Conservation (phyloP, 2,113 vertebrate genomes). For the Anas platyrhynchos region DNA sequence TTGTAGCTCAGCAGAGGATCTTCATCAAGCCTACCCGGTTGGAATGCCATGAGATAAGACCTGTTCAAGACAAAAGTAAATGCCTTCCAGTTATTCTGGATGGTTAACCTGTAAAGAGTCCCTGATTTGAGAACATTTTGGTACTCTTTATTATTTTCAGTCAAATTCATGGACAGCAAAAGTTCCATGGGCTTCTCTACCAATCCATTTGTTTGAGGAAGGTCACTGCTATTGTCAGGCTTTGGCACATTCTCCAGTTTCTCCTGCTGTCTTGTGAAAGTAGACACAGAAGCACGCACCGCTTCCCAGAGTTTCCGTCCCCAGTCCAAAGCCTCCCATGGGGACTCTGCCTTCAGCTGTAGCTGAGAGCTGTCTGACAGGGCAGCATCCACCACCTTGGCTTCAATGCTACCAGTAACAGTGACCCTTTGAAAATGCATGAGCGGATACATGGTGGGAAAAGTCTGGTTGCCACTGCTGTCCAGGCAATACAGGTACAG, state of each 20-base stretch:
- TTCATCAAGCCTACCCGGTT: conserved; percentile 84
- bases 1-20: conserved; percentile 87
- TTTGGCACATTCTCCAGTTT: conserved; percentile 65
- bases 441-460: conserved; percentile 86
- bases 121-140: conserved; percentile 89
- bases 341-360: conserved; percentile 87
- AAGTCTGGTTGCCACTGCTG: conserved; percentile 89
- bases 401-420: conserved; percentile 82
- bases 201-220: conserved; percentile 52
- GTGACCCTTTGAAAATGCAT: conserved; percentile 90
- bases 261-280: conserved; percentile 63
- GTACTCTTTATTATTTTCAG: conserved; percentile 72
- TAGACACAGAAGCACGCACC: conserved; percentile 76
- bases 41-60: conserved; percentile 88
- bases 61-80: conserved; percentile 92
- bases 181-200: conserved; percentile 79
- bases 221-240: conserved; percentile 48
- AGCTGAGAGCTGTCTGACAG: conserved; percentile 90
- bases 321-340: conserved; percentile 95
- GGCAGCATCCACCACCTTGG: conserved; percentile 86
- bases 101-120: conserved; percentile 85
- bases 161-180: conserved; percentile 74
- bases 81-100: conserved; percentile 93
- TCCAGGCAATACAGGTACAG: conserved; percentile 89
- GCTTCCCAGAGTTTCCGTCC: conserved; percentile 90